A percentile compares a stretch with the other conserved stretches of the same genome.
phyloP scores from a whole-genome alignment of 2,888 invertebrate genomes.

The Boloria euphrosyne region DNA sequence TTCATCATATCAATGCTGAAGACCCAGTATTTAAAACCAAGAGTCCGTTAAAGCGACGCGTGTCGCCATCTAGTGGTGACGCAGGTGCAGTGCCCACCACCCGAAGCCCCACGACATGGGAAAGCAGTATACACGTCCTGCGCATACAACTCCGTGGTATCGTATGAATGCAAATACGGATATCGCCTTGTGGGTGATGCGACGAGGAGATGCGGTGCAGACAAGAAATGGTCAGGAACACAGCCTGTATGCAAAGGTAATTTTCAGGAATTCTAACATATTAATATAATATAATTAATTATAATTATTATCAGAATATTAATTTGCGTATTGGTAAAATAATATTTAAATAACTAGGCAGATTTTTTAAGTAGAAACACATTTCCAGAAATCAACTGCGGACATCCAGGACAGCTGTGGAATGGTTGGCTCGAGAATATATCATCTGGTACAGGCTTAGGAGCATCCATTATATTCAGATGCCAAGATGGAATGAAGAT shows the following conservation, averaged over 20 bases:
- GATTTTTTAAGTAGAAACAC: background rate
- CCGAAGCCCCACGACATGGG: conserved; percentile 95
- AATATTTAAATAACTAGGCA: background rate
- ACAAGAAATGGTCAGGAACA: conserved; percentile 97
- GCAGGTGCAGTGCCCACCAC: conserved; percentile 96
- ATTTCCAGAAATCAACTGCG: conserved; percentile 95
- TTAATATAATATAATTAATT: background rate
- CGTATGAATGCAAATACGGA: conserved; percentile 97
- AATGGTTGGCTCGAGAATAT: conserved; percentile 98
- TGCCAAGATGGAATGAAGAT: conserved; percentile 96
- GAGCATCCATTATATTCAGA: conserved; percentile 95
- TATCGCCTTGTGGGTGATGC: conserved; percentile 94
- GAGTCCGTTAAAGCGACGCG: conserved; percentile 69
- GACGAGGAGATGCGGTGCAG: conserved; percentile 95
- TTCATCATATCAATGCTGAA: background rate
- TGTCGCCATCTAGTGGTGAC: conserved; percentile 87
- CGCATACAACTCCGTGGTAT: conserved; percentile 97
- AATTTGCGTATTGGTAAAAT: background rate
- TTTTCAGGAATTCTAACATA: conserved; percentile 16
- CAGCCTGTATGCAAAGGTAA: conserved; percentile 95
- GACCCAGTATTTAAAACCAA: conserved; percentile 53
- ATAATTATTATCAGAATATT: background rate
- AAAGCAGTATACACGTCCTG: conserved; percentile 95
- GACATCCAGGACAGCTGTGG: conserved; percentile 95
- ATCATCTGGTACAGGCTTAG: conserved; percentile 93